Evolutionary conservation across 2,797 vertebrate genomes (phyloP).

Genomic region (Myripristis jacobus): DNA sequence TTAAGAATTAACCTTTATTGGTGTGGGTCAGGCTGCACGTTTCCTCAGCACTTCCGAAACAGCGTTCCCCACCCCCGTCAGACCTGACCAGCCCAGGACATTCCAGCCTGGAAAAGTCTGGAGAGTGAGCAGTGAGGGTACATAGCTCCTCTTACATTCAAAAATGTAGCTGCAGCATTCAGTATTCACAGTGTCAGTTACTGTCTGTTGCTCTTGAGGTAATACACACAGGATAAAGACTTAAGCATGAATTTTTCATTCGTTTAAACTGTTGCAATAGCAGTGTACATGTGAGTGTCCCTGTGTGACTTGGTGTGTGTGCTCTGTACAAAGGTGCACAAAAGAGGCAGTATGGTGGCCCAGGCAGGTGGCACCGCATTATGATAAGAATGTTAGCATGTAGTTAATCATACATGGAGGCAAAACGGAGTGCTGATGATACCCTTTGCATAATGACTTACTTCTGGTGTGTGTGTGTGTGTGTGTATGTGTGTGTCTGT

Average conservation of each 20-base stretch:
- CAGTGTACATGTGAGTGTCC: too few species aligned
- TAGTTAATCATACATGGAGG: conserved; percentile 10
- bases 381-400: conserved; percentile 17
- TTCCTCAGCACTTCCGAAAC: conserved; percentile 42
- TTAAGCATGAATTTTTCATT: too few species aligned
- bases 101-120: conserved; percentile 16
- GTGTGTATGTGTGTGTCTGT: neutral
- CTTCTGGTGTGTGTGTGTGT: conserved; percentile 13
- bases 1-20: conserved; percentile 22
- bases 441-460: conserved; percentile 24
- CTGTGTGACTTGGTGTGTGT: too few species aligned
- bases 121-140: neutral
- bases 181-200: neutral
- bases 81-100: conserved; percentile 44
- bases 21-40: conserved; percentile 47
- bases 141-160: neutral
- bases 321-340: too few species aligned
- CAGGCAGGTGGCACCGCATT: conserved; percentile 22
- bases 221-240: conserved; percentile 17
- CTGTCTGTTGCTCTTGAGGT: neutral
- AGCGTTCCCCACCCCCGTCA: conserved; percentile 51
- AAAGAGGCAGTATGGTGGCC: neutral
- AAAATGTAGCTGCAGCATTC: neutral
- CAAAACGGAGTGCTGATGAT: neutral
- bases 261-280: too few species aligned